Evolutionary conservation across 1,140 invertebrate species (phyloP).

Genomic region (Ips typographus): DNA sequence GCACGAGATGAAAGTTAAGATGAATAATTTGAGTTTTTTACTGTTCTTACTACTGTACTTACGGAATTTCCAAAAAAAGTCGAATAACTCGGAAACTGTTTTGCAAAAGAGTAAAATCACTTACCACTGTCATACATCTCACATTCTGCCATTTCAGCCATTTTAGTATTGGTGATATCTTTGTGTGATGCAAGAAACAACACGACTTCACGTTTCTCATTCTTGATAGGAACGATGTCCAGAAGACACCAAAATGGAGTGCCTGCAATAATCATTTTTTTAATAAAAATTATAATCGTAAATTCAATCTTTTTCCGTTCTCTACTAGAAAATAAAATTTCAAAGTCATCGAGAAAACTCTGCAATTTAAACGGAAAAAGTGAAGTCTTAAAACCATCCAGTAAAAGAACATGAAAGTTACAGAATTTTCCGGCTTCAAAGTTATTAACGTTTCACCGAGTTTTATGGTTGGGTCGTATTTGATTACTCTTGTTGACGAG

Average conservation of each 20-base stretch:
- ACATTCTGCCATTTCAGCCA: slow-evolving; percentile 74
- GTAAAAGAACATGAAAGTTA: no score
- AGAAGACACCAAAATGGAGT: slow-evolving; percentile 93
- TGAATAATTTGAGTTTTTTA: background rate
- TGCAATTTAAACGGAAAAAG: no score
- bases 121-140: slow-evolving; percentile 83
- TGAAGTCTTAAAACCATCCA: no score
- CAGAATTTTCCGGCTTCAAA: no score
- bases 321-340: background rate
- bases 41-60: background rate
- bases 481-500: no score
- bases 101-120: slow-evolving; percentile 44
- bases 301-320: background rate
- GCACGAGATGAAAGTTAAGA: no score
- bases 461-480: no score
- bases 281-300: slow-evolving; percentile 1
- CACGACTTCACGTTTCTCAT: slow-evolving; percentile 96
- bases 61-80: background rate
- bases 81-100: no score
- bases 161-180: slow-evolving; percentile 91
- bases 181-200: slow-evolving; percentile 95
- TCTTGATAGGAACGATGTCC: slow-evolving; percentile 98
- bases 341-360: no score
- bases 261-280: slow-evolving; percentile 60
- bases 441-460: no score